Evolutionary conservation across 2,113 vertebrate genomes (phyloP).

Genomic region (Charina bottae): DNA sequence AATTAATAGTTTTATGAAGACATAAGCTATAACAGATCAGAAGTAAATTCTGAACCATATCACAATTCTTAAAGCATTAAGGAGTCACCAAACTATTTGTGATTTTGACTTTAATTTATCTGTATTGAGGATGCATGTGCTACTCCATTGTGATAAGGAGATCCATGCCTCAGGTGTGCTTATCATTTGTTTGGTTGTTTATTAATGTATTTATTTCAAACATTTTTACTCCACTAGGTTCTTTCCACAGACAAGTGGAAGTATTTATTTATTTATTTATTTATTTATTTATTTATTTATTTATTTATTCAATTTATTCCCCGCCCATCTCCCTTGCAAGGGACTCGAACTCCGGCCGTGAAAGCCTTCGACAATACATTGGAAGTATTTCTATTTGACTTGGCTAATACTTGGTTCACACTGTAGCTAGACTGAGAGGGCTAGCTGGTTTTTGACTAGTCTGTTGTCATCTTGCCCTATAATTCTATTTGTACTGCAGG

Average conservation of each 20-base stretch:
- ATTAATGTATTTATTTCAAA: neutral
- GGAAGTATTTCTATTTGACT: neutral
- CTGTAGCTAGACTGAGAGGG: neutral
- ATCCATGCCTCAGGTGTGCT: neutral
- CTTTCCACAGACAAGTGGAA: neutral
- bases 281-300: too few species aligned
- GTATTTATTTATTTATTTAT: too few species aligned
- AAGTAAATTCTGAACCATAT: neutral
- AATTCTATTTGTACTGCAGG: neutral
- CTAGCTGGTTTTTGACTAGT: neutral
- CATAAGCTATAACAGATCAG: neutral
- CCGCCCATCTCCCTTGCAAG: too few species aligned
- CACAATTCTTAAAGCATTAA: neutral
- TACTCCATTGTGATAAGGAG: too few species aligned
- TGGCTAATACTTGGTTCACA: neutral
- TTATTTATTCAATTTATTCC: too few species aligned
- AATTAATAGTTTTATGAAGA: neutral
- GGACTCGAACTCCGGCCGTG: too few species aligned
- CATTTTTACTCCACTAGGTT: too few species aligned
- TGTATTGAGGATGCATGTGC: neutral
- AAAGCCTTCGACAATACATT: too few species aligned
- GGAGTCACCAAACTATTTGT: neutral
- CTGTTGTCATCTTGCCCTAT: neutral
- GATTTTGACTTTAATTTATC: neutral
- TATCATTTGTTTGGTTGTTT: neutral